Base-by-base conservation (phyloP, 1,140 invertebrate species). In the Schlechtendalia chinensis region DNA sequence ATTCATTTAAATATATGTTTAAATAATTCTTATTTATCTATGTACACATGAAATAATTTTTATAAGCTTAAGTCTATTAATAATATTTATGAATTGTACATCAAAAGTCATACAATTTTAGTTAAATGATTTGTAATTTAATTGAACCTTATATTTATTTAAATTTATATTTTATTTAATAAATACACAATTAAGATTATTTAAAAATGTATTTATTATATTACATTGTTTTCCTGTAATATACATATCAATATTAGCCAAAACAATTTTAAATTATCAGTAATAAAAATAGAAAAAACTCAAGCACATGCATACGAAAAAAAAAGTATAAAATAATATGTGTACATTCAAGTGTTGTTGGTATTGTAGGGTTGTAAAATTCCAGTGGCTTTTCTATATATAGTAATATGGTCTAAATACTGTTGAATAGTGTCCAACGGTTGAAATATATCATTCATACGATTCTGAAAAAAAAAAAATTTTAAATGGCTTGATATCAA, bases 361-460 rank as follows among this genome's bases (percentile, higher is more conserved):
- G 32, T 79, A 50, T 63, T 79, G 45, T 50, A 81, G 0, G 67
- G 71, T 65, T 80, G 77, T 77, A 82, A 59, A 81, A 82, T 47
- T 56, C 81, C 81, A 29, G 84, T 82, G 27, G 89, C 86, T 86
- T 97, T 97, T 69, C 94, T 88, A 84, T 95, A 96, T 75, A 92
- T 91, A 83, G 91, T 94, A 86, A 98, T 98, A 85, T 97, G 94
- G 86, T 98, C 96, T 84, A 98, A 89, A 86, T 98, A 98, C 84
- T 98, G 96, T 82, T 95, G 92, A 72, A 98, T 93, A 0, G 95
- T 97, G 85, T 98, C 96, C 82, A 95, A 91, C 0, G 94, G 93
- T 77, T 92, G 91, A 85, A 96, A 97, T 65, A 96, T 88, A 19
- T 96, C 93, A 84, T 95, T 95, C 90, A 94, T 92, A 82, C 91